phyloP scores from a whole-genome alignment of 2,113 vertebrate genomes.

The Tretioscincus oriximinensis region DNA sequence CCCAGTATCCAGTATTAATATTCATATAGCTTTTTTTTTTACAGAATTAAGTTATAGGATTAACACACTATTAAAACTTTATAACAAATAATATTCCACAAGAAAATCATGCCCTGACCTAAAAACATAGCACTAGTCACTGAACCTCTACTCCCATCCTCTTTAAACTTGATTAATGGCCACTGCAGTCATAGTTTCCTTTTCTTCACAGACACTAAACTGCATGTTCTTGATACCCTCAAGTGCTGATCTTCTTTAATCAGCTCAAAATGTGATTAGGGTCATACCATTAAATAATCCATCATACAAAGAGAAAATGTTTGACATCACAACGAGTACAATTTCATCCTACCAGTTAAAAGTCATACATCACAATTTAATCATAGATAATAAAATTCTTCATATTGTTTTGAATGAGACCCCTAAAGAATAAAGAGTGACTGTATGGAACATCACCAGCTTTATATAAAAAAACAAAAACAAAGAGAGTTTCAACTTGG shows the following conservation, averaged over 20 bases:
- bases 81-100: not conserved
- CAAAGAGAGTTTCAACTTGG: not conserved
- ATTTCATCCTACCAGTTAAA: not conserved
- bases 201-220: not conserved
- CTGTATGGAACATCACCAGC: not conserved
- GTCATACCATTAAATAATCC: not conserved
- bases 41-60: not conserved
- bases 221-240: not conserved
- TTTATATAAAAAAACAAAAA: not conserved
- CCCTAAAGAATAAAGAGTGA: not conserved
- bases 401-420: not conserved
- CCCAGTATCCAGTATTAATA: slow-evolving; percentile 13
- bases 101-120: not conserved
- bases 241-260: not conserved
- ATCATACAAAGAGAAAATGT: not conserved
- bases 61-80: not conserved
- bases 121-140: too few relatives aligned
- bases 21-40: not conserved
- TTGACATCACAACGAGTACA: not conserved
- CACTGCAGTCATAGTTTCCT: not conserved
- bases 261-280: not conserved
- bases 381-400: not conserved
- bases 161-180: not conserved
- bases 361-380: fast-evolving
- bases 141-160: not conserved